Base-by-base conservation (phyloP, 2,888 invertebrate genomes). In the Metacarcinus magister region DNA sequence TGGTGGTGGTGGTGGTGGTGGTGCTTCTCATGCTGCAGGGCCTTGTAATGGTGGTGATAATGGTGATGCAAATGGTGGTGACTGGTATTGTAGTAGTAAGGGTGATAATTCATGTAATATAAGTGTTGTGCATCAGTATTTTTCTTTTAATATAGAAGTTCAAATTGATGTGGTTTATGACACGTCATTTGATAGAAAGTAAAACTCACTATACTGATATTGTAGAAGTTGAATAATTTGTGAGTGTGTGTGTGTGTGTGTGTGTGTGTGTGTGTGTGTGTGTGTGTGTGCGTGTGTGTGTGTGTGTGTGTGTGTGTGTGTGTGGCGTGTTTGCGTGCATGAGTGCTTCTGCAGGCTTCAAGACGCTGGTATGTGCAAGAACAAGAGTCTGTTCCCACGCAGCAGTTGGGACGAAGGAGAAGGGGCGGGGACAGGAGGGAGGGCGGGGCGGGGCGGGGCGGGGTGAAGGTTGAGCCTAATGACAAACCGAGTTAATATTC, bases 191-290 rank as follows among this genome's bases (percentile, higher is more conserved):
- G 48, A 48, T 48, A 13, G 13, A 5, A 13, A 13, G 13, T 48
- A 13, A 48, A 48, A 48, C 13, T 48, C 5, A 48, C 5, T 48
- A 48, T 48, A 48, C 48, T 13, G 13, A 8, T 5, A 13, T 13
- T 8, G 48, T 48, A 48, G 7, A 48, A n/a, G n/a, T n/a, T n/a
- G n/a, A n/a, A n/a, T n/a, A n/a, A n/a, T n/a, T n/a, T 89, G 89
- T 89, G 89, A 32, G 89, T 89, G 89, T 89, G 89, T 89, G 89
- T 89, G 89, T 89, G 89, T 89, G 89, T 89, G 89, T 89, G 89
- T 89, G 89, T 89, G 89, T 89, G 89, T 89, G 89, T 89, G 89
- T 89, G 89, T 89, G 89, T 89, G 89, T 89, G 89, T 89, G 89
- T 89, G 89, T 89, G 89, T 89, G 89, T 89, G 89, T 89, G 89